These are phyloP conservation scores for Episyrphus balteatus DNA, from an alignment of 1,140 invertebrate species.

Conservation along the genomic window DNA sequence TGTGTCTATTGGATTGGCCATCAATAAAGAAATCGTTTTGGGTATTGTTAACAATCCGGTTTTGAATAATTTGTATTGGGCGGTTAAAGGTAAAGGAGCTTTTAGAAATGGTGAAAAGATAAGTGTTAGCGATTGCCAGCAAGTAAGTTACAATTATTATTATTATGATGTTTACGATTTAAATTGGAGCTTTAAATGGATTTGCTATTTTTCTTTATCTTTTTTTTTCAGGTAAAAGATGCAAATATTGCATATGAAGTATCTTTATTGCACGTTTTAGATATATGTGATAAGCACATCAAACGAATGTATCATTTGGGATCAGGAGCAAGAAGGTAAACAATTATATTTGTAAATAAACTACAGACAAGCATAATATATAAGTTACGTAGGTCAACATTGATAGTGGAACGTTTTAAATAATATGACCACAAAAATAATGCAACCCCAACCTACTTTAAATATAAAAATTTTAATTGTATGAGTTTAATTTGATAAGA, in stretches of 20 bases:
- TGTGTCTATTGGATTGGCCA: slow-evolving; percentile 52
- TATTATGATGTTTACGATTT: no score
- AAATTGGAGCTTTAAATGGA: no score
- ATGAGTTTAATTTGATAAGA: no score
- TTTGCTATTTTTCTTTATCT: slow-evolving; percentile 7
- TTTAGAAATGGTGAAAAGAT: slow-evolving; percentile 58
- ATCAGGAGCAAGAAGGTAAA: slow-evolving; percentile 23
- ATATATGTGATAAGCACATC: slow-evolving; percentile 29
- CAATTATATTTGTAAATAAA: background rate
- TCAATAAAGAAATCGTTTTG: slow-evolving; percentile 54
- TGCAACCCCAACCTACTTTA: no score
- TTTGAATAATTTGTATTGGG: slow-evolving; percentile 58
- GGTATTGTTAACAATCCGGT: slow-evolving; percentile 70
- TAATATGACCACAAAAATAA: no score
- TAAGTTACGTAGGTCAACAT: background rate
- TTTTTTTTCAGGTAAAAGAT: slow-evolving; percentile 15
- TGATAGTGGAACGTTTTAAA: no score
- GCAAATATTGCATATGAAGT: slow-evolving; percentile 35
- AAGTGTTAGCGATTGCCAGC: slow-evolving; percentile 21
- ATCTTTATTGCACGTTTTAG: slow-evolving; percentile 23
- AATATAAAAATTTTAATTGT: no score
- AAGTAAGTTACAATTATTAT: slow-evolving; percentile 1
- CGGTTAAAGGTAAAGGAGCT: slow-evolving; percentile 57
- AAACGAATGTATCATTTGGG: slow-evolving; percentile 31
- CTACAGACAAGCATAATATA: background rate